Percentiles rank a stretch among this genome's conserved stretches.
phyloP scores from a whole-genome alignment of 64 coral and sea anemone species.

The Anthopleura sola region DNA sequence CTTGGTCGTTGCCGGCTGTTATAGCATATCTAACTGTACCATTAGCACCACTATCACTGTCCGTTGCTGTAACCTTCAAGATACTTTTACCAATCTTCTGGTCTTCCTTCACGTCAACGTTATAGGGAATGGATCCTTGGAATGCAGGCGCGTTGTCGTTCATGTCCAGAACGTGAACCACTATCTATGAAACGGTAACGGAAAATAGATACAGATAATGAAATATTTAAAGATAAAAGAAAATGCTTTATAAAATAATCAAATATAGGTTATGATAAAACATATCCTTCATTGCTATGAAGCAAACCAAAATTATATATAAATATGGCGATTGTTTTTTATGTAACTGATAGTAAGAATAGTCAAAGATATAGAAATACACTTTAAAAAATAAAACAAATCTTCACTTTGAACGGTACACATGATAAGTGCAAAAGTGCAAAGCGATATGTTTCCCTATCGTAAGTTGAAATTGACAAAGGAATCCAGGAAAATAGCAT shows the following conservation, averaged over 20 bases:
- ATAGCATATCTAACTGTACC: conserved; percentile 58
- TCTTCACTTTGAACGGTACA: background rate
- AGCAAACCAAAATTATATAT: too few relatives aligned
- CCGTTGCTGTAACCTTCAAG: conserved; percentile 27
- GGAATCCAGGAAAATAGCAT: too few relatives aligned
- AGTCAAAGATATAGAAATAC: too few relatives aligned
- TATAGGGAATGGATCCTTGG: background rate
- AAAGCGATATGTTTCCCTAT: background rate
- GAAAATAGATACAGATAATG: background rate
- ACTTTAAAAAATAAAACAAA: background rate
- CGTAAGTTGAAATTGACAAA: too few relatives aligned
- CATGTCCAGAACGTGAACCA: conserved; percentile 35
- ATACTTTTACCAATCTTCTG: conserved; percentile 14
- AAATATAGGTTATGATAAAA: too few relatives aligned
- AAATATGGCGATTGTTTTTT: too few relatives aligned
- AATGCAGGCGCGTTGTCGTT: conserved; percentile 76
- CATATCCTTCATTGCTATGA: too few relatives aligned
- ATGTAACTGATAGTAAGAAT: too few relatives aligned
- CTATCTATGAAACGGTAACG: conserved; percentile 23
- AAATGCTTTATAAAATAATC: too few relatives aligned
- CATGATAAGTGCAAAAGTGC: background rate
- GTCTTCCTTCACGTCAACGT: conserved; percentile 45
- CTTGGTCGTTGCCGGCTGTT: conserved; percentile 41
- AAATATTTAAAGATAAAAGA: background rate
- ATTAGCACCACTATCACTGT: conserved; percentile 46